Conservation (phyloP, 2,113 vertebrate genomes). For the Aviceda subcristata region DNA sequence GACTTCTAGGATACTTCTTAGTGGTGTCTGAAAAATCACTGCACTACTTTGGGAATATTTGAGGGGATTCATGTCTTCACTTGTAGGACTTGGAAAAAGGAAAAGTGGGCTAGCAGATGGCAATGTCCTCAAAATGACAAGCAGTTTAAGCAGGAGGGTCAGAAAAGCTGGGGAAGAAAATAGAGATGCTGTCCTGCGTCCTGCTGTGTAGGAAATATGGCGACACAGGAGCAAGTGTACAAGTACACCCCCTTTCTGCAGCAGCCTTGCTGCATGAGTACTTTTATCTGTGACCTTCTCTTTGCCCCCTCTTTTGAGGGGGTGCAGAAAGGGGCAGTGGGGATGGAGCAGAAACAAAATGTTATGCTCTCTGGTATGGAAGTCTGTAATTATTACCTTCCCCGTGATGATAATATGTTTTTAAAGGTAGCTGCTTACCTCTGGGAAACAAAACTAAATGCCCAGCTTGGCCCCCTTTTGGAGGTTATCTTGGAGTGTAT, state of each 20-base stretch:
- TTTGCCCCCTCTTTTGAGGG: not conserved
- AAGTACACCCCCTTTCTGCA: not conserved
- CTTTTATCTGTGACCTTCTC: not conserved
- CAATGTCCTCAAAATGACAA: not conserved
- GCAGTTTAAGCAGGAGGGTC: not conserved
- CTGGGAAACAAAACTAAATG: not conserved
- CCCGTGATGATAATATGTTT: not conserved
- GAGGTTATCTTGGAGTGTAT: not conserved
- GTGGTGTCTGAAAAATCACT: not conserved
- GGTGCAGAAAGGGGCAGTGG: not conserved
- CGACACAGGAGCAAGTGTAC: accelerated
- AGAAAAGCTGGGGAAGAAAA: not conserved
- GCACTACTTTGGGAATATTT: not conserved
- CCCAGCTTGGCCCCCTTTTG: not conserved
- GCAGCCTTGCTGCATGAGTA: accelerated
- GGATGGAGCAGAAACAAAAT: not conserved
- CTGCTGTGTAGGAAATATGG: not conserved
- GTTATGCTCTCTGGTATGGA: not conserved
- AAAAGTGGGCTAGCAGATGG: not conserved
- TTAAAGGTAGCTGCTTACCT: not conserved
- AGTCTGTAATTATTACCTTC: not conserved
- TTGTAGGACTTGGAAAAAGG: not conserved
- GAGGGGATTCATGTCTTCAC: not conserved
- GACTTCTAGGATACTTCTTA: not conserved
- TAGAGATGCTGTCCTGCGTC: not conserved